Evolutionary conservation across 1,140 invertebrate species (phyloP).

Genomic region (Drosophila arizonae): DNA sequence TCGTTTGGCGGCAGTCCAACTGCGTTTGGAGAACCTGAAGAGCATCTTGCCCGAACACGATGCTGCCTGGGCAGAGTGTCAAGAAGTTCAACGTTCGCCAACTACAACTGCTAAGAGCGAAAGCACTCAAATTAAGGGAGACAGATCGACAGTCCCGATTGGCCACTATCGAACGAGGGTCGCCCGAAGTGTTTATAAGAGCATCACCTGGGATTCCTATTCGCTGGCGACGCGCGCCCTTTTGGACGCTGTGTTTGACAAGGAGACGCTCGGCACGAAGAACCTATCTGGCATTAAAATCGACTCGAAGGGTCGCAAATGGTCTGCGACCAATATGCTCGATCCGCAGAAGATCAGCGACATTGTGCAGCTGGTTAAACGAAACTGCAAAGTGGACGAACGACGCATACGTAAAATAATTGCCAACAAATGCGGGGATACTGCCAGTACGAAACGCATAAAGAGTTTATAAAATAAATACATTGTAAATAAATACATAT

Average conservation of each 20-base stretch:
- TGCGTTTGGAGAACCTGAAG: conserved; percentile 14
- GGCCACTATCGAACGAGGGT: conserved; percentile 10
- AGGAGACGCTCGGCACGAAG: conserved; percentile 13
- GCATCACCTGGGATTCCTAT: conserved; percentile 18
- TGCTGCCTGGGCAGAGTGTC: too few species aligned
- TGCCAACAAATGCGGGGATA: conserved; percentile 6
- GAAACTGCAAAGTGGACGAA: conserved; percentile 1
- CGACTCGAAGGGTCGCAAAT: not conserved
- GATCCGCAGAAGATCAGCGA: conserved; percentile 24
- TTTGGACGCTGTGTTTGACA: conserved; percentile 26
- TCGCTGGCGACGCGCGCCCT: conserved; percentile 15
- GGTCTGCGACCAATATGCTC: not conserved
- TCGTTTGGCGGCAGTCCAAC: not conserved
- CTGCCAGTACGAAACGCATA: not conserved
- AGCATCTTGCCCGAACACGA: not conserved
- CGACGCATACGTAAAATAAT: not conserved
- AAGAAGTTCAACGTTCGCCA: not conserved
- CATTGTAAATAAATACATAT: too few species aligned
- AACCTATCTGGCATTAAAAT: conserved; percentile 4
- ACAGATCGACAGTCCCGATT: not conserved
- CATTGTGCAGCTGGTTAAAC: conserved; percentile 4
- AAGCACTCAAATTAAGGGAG: not conserved
- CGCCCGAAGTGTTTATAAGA: not conserved
- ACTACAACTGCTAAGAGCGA: not conserved
- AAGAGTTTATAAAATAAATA: not conserved